Evolutionary conservation across 1,140 invertebrate genomes (phyloP).

Genomic region (Dreissena polymorpha): DNA sequence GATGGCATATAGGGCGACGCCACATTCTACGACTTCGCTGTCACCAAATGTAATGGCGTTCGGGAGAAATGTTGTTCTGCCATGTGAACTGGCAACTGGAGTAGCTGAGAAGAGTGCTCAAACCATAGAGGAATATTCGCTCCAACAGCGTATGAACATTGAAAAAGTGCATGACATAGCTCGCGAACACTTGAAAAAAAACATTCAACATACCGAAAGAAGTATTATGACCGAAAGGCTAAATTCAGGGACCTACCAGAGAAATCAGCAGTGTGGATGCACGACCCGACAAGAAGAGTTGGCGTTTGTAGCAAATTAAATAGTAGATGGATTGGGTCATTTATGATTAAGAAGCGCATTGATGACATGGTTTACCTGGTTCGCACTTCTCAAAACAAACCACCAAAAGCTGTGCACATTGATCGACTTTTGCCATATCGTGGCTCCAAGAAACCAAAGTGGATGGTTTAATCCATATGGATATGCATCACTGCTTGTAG

Average conservation of each 20-base stretch:
- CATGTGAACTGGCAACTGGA: not conserved
- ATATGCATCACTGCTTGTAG: no score
- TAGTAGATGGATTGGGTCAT: slow-evolving; percentile 24
- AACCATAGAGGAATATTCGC: not conserved
- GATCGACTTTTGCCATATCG: slow-evolving; percentile 37
- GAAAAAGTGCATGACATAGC: slow-evolving; percentile 11
- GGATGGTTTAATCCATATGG: not conserved
- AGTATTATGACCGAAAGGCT: not conserved
- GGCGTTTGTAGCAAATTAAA: slow-evolving; percentile 7
- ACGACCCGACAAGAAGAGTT: slow-evolving; percentile 12
- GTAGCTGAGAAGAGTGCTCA: not conserved
- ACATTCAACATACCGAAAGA: not conserved
- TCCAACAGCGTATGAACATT: not conserved
- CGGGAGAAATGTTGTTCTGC: slow-evolving; percentile 37
- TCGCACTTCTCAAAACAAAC: not conserved
- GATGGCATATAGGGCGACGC: slow-evolving; percentile 36
- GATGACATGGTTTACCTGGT: slow-evolving; percentile 35
- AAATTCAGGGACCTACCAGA: not conserved
- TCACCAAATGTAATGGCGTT: slow-evolving; percentile 57
- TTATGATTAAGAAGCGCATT: slow-evolving; percentile 7
- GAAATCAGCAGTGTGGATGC: slow-evolving; percentile 29
- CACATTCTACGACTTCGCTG: slow-evolving; percentile 45
- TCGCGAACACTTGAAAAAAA: not conserved
- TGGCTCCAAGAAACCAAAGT: slow-evolving; percentile 36
- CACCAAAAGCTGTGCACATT: slow-evolving; percentile 17